Evolutionary conservation across 1,140 invertebrate genomes (phyloP), one percentile per base, ranked within the genome.

Genomic region (Halesus radiatus): DNA sequence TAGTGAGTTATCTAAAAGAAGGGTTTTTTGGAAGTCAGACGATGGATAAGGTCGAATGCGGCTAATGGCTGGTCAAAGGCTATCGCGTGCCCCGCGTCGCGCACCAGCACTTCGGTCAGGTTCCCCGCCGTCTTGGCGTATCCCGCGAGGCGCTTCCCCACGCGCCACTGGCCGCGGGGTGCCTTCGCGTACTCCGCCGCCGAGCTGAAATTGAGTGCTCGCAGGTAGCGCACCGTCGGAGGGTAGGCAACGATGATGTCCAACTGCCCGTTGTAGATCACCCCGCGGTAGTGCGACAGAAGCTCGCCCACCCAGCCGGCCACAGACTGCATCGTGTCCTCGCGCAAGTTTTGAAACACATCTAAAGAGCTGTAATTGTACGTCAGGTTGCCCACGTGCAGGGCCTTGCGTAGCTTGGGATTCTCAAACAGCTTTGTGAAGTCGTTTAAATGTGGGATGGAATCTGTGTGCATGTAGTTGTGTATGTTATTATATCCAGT

Each of bases 241-340:
- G 95, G 93, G 86, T 96, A 95, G 1, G 95, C 93, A 1, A 96
- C 93, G 84, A 97, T 96, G 18, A 97, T 94, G 85, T 97, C 96
- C 50, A 97, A 85, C 85, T 97, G 95, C 0, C 96, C 96, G 85
- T 93, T 96, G 85, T 96, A 97, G 70, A 95, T 90, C 5, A 95
- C 88, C 4, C 94, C 91, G 86, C 91, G 91, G 84, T 96, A 96
- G 78, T 92, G 84, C 66, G 85, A 92, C 83, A 90, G 92, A 0
- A 98, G 86, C 75, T 94, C 92, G 6, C 92, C 89, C 62, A 98
- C 88, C 92, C 93, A 94, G 1, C 92, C 92, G 53, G 94, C 94
- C 22, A 96, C 92, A 0, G 94, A 95, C 84, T 96, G 91, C 93
- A 97, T 95, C 0, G 98, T 90, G 89, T 98, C 97, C 26, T 90